phyloP scores from a whole-genome alignment of 2,113 vertebrate species.

The Podocnemis expansa region DNA sequence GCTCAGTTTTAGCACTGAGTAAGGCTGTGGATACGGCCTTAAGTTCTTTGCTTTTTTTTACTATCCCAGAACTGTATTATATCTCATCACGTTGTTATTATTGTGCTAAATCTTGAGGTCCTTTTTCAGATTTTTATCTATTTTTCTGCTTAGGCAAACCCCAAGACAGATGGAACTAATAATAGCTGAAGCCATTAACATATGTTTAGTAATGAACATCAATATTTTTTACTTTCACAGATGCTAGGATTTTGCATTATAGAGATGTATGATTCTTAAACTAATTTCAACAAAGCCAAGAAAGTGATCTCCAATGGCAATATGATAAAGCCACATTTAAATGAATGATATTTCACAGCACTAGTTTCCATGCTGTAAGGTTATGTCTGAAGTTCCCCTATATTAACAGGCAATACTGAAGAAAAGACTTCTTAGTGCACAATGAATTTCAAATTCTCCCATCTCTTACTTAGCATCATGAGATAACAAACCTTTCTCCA shows the following conservation, averaged over 20 bases:
- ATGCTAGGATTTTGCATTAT: constrained; percentile 25
- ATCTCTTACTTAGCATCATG: neutral
- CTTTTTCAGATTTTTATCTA: constrained; percentile 39
- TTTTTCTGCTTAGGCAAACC: constrained; percentile 50
- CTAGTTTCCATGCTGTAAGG: neutral
- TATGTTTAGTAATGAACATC: constrained; percentile 51
- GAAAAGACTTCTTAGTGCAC: neutral
- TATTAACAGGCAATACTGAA: neutral
- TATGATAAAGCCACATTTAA: neutral
- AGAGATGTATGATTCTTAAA: neutral
- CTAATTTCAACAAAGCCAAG: neutral
- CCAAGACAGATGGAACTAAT: constrained; percentile 57
- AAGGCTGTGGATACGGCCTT: constrained; percentile 46
- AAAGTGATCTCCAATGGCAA: neutral
- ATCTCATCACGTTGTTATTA: constrained; percentile 35
- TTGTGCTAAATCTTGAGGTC: constrained; percentile 10
- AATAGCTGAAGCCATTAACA: constrained; percentile 54
- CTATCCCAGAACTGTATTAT: constrained; percentile 13
- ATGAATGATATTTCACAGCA: neutral
- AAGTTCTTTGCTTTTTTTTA: constrained; percentile 25
- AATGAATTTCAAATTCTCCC: neutral
- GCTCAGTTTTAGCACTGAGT: constrained; percentile 41
- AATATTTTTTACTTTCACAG: constrained; percentile 49
- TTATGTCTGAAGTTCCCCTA: neutral
- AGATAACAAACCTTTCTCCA: neutral